Conservation (phyloP, 2,888 invertebrate genomes). For the Cecidostiba fungosa region DNA sequence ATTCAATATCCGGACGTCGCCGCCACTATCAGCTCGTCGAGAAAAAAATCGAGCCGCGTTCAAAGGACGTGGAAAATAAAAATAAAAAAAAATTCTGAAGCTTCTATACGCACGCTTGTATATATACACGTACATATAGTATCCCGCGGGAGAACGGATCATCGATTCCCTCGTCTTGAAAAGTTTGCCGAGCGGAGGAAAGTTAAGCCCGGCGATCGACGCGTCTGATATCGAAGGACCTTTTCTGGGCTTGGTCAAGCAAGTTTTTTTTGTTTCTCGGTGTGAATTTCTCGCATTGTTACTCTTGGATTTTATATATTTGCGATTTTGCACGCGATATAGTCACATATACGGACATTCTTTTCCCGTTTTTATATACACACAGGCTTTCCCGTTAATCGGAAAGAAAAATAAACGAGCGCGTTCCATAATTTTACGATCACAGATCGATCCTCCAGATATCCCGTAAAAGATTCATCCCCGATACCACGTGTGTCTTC, state of each 20-base stretch:
- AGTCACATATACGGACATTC: background rate
- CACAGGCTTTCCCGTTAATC: background rate
- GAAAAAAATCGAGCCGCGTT: constrained; percentile 20
- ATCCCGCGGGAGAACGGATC: constrained; percentile 24
- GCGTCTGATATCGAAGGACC: constrained; percentile 35
- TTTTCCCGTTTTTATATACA: background rate
- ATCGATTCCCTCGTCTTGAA: constrained; percentile 55
- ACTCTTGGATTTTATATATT: background rate
- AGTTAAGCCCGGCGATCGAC: constrained; percentile 53
- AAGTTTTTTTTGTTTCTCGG: background rate
- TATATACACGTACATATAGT: background rate
- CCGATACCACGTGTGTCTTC: background rate
- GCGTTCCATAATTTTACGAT: background rate
- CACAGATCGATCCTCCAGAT: constrained; percentile 2
- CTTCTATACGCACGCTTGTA: background rate
- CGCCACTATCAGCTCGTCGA: background rate
- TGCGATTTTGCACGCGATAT: background rate
- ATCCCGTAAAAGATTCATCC: background rate
- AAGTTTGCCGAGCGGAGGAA: constrained; percentile 46
- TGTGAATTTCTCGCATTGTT: constrained; percentile 10
- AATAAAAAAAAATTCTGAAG: constrained; percentile 10
- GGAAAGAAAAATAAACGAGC: background rate
- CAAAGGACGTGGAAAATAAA: constrained; percentile 50
- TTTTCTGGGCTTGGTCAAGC: constrained; percentile 36
- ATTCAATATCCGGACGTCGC: constrained; percentile 59